Evolutionary conservation across 2,797 vertebrate species (phyloP).

Genomic region (Buphagus erythrorhynchus): DNA sequence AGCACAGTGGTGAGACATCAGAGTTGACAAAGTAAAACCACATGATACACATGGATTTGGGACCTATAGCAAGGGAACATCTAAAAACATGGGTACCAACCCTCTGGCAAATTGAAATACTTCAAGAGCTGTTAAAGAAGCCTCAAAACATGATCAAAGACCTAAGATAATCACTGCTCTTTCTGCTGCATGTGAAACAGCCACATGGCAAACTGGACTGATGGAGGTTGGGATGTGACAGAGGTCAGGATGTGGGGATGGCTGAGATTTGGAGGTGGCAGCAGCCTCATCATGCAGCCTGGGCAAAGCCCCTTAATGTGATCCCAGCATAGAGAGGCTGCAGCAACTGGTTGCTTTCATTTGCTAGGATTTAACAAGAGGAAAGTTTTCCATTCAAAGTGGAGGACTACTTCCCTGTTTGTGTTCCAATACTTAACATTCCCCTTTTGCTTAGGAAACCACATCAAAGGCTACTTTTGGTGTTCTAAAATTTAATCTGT

Average conservation of each 20-base stretch:
- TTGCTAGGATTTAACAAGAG: neutral
- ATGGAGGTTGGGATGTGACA: neutral
- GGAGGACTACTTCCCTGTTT: neutral
- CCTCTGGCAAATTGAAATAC: neutral
- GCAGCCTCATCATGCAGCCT: neutral
- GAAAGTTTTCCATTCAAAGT: neutral
- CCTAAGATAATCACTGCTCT: neutral
- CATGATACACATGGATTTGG: neutral
- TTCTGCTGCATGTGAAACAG: neutral
- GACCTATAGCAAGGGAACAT: neutral
- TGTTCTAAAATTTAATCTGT: neutral
- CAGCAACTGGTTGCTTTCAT: neutral
- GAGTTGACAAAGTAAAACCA: neutral
- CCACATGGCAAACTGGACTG: neutral
- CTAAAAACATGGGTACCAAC: neutral
- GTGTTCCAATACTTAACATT: neutral
- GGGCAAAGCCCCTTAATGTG: neutral
- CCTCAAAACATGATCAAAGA: neutral
- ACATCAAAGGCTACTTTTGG: neutral
- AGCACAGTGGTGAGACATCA: neutral
- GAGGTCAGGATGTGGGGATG: neutral
- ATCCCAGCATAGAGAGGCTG: neutral
- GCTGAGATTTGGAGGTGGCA: neutral
- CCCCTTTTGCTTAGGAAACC: neutral
- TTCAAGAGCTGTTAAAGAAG: neutral